Evolutionary conservation across 2,113 vertebrate species (phyloP).

Genomic region (Thunnus thynnus): DNA sequence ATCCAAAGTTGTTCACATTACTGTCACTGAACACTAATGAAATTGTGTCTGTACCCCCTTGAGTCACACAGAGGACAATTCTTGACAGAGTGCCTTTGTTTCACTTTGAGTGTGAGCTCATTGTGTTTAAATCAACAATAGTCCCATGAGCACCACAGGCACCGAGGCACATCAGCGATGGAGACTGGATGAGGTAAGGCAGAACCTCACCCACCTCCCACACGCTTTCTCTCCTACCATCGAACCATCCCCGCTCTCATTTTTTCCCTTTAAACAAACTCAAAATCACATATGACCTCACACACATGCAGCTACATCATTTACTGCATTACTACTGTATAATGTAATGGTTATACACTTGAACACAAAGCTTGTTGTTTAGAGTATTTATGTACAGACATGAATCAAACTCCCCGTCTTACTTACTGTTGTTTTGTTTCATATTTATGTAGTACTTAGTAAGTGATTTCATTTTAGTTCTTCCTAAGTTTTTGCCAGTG

Average conservation of each 20-base stretch:
- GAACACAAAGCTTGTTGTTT: not conserved
- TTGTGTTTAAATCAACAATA: slow-evolving; percentile 59
- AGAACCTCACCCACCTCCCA: slow-evolving; percentile 26
- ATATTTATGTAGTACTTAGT: too few species aligned
- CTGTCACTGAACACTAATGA: not conserved
- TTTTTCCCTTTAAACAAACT: slow-evolving; percentile 4
- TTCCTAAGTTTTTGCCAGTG: too few species aligned
- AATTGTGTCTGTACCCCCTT: not conserved
- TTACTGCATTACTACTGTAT: not conserved
- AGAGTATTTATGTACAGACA: too few species aligned
- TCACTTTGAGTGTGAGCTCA: slow-evolving; percentile 58
- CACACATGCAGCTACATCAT: not conserved
- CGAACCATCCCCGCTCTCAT: not conserved
- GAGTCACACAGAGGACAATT: slow-evolving; percentile 36
- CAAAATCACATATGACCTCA: slow-evolving; percentile 49
- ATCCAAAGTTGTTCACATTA: not conserved
- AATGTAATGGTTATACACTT: not conserved
- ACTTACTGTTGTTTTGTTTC: too few species aligned
- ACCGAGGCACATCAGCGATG: slow-evolving; percentile 43
- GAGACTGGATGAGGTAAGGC: slow-evolving; percentile 66
- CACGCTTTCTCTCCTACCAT: not conserved
- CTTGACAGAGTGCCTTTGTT: slow-evolving; percentile 66
- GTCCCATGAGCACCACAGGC: slow-evolving; percentile 59
- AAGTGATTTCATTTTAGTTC: too few species aligned
- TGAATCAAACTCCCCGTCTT: too few species aligned